Conservation (phyloP, 2,888 invertebrate genomes). For the Polyommatus iphigenia region DNA sequence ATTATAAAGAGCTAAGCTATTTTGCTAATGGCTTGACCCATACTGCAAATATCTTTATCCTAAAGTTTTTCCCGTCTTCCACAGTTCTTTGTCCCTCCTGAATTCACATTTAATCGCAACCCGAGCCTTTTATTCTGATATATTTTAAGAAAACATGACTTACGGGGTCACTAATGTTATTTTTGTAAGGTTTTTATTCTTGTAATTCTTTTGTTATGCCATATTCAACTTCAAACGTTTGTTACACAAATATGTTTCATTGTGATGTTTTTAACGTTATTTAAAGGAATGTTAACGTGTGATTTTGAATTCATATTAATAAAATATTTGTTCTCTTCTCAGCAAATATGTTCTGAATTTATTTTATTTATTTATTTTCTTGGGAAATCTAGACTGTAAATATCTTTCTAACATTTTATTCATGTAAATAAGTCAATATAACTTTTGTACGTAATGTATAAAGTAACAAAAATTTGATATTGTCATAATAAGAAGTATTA, state of each 20-base stretch:
- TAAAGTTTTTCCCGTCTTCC: not conserved
- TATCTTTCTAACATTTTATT: too few species aligned
- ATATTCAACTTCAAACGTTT: slow-evolving; percentile 15
- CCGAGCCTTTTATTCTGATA: not conserved
- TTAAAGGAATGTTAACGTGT: not conserved
- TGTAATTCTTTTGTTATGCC: slow-evolving; percentile 8
- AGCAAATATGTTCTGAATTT: too few species aligned
- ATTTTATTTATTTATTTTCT: too few species aligned
- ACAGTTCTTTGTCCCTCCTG: not conserved
- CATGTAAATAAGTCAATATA: too few species aligned
- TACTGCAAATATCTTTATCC: not conserved
- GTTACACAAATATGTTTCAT: not conserved
- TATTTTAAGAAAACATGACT: not conserved
- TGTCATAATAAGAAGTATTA: too few species aligned
- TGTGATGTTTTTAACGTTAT: not conserved
- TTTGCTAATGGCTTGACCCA: not conserved
- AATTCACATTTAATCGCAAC: not conserved
- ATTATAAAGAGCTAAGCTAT: not conserved
- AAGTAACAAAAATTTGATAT: too few species aligned
- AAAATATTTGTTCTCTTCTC: too few species aligned
- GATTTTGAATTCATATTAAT: not conserved
- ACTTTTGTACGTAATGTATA: too few species aligned
- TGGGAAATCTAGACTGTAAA: too few species aligned
- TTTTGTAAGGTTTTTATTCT: slow-evolving; percentile 13
- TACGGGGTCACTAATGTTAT: not conserved